Base-by-base conservation (phyloP, 2,888 invertebrate genomes). In the Camptogramma bilineatum region DNA sequence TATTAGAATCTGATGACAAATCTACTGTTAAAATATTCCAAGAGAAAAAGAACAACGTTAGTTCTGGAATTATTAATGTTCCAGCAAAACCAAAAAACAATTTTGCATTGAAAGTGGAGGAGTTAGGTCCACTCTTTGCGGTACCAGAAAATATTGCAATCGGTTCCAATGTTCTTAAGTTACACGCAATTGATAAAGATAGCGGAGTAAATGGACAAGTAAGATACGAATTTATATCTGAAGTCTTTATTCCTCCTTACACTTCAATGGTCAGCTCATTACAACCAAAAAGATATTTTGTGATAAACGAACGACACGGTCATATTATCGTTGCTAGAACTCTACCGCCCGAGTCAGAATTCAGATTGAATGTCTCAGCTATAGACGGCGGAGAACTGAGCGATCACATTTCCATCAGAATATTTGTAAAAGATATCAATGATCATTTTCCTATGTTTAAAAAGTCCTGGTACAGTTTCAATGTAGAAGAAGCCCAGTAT, bases 361-460 rank as follows among this genome's bases (percentile, higher is more conserved):
- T 97, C 70, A 91, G 95, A 62, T 84, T 98, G 3, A 96, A 97
- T 74, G 93, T 97, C 4, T 95, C 96, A 0, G 97, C 97, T 0
- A 91, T 94, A 16, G 98, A 98, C 82, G 94, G 95, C 0, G 97
- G 96, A 4, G 96, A 96, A 2, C 85, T 97, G 2, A 94, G 94
- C 71, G 97, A 97, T 72, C 93, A 94, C 56, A 94, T 97, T 1
- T 94, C 95, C 5, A 85, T 97, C 3, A 94, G 96, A 72, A 93
- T 98, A n/a, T 94, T 94, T 53, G 94, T 97, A 0, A 94, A 95
- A 75, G 97, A 97, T 77, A 95, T 97, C 0, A 98, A 98, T 82
- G 96, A 98, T 75, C 97, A 98, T 81, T 95, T 96, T 4, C 98
- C 98, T 0, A 95, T 96, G 69, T 98, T 98, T 71, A 95, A 95